phyloP scores from a whole-genome alignment of 2,888 invertebrate species.

The Orthosia gracilis region DNA sequence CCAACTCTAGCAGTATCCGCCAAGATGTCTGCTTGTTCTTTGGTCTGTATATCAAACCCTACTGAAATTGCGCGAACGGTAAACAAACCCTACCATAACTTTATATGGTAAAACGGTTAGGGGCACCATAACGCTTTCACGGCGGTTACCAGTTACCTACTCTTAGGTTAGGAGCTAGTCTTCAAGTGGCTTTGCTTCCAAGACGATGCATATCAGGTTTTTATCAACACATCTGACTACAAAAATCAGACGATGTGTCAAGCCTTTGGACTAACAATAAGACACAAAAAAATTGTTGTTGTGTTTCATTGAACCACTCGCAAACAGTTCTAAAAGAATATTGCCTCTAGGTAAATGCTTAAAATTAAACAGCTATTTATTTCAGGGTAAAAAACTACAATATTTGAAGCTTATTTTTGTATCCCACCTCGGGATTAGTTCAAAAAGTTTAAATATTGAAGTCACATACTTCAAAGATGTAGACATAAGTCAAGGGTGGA shows the following conservation, averaged over 20 bases:
- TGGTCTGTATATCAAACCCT: slow-evolving; percentile 2
- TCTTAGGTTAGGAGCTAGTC: slow-evolving; percentile 35
- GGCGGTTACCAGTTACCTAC: slow-evolving; percentile 19
- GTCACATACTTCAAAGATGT: too few relatives aligned
- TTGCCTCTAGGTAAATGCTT: not conserved
- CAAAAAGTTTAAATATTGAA: too few relatives aligned
- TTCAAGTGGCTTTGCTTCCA: not conserved
- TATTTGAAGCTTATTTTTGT: too few relatives aligned
- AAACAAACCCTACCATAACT: slow-evolving; percentile 46
- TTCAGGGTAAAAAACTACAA: too few relatives aligned
- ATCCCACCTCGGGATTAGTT: too few relatives aligned
- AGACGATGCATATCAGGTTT: too few relatives aligned
- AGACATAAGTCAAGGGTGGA: not conserved
- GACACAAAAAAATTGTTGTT: too few relatives aligned
- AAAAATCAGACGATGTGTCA: too few relatives aligned
- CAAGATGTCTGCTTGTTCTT: not conserved
- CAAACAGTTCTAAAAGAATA: not conserved
- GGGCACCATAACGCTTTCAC: slow-evolving; percentile 20
- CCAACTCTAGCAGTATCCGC: too few relatives aligned
- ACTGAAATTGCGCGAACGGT: slow-evolving; percentile 17
- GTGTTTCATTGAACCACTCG: not conserved
- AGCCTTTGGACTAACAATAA: too few relatives aligned
- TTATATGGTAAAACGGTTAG: slow-evolving; percentile 47
- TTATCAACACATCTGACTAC: too few relatives aligned
- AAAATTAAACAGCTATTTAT: not conserved